Evolutionary conservation across 2,797 vertebrate genomes (phyloP).

Genomic region (Tiaroga cobitis): DNA sequence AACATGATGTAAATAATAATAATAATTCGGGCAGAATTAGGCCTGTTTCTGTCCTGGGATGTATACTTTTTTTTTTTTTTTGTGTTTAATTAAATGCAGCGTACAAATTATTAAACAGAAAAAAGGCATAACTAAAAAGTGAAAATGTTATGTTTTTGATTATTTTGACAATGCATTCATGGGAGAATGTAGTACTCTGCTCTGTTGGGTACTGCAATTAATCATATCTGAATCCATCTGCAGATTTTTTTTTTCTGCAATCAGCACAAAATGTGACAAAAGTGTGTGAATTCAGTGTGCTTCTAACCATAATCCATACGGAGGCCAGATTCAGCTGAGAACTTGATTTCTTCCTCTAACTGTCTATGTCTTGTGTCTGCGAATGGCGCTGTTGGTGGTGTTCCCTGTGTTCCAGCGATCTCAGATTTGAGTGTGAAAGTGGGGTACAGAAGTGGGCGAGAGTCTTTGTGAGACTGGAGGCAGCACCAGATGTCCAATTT

Average conservation of each 20-base stretch:
- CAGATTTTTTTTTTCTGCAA: not conserved
- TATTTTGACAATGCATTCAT: not conserved
- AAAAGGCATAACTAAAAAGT: not conserved
- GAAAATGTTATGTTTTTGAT: not conserved
- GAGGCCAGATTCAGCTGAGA: conserved; percentile 10
- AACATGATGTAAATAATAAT: not conserved
- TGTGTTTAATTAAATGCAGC: too few relatives aligned
- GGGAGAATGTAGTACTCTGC: not conserved
- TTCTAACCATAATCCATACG: not conserved
- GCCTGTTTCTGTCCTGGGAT: not conserved
- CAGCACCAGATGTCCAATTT: conserved; percentile 85
- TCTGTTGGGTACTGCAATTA: not conserved
- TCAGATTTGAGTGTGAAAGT: conserved; percentile 43
- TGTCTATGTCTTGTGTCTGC: conserved; percentile 9
- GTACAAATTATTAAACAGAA: not conserved
- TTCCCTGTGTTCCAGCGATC: conserved; percentile 36
- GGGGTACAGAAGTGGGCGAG: conserved; percentile 55
- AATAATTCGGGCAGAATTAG: not conserved
- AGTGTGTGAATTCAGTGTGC: conserved; percentile 1
- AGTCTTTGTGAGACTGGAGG: conserved; percentile 60
- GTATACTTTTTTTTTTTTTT: not conserved
- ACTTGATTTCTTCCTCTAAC: conserved; percentile 3
- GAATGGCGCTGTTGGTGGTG: conserved; percentile 26
- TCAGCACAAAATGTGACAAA: conserved; percentile 23
- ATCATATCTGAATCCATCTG: not conserved